Evolutionary conservation across 2,888 invertebrate genomes (phyloP).

Genomic region (Bellardia bayeri): DNA sequence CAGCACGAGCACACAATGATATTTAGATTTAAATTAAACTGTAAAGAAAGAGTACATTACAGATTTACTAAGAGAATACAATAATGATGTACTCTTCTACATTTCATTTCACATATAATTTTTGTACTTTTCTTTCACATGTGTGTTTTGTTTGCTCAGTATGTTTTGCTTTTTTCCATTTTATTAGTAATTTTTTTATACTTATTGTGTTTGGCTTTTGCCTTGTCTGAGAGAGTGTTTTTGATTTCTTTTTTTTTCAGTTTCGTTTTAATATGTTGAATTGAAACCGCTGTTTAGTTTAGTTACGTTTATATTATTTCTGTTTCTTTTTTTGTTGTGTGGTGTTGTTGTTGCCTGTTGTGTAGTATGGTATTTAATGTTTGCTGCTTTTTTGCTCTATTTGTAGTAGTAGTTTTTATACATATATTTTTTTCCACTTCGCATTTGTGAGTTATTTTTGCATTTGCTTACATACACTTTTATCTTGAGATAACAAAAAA

Average conservation of each 20-base stretch:
- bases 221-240: slow-evolving; percentile 16
- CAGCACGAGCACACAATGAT: slow-evolving; percentile 47
- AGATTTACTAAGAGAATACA: slow-evolving; percentile 19
- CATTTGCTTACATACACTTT: slow-evolving; percentile 59
- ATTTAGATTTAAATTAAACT: slow-evolving; percentile 26
- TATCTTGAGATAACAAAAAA: slow-evolving; percentile 28
- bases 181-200: slow-evolving; percentile 20
- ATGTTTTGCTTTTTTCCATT: slow-evolving; percentile 52
- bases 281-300: slow-evolving; percentile 57
- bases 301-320: slow-evolving; percentile 29
- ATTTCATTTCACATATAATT: not conserved
- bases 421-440: slow-evolving; percentile 4
- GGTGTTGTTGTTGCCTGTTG: slow-evolving; percentile 48
- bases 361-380: slow-evolving; percentile 42
- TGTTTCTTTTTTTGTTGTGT: slow-evolving; percentile 8
- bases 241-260: slow-evolving; percentile 23
- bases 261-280: slow-evolving; percentile 28
- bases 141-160: slow-evolving; percentile 39
- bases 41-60: slow-evolving; percentile 15
- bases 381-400: slow-evolving; percentile 35
- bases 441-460: slow-evolving; percentile 62
- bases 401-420: slow-evolving; percentile 25
- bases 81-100: slow-evolving; percentile 4
- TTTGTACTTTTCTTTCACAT: slow-evolving; percentile 33
- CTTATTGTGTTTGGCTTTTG: slow-evolving; percentile 33